Base-by-base conservation (phyloP, 2,888 invertebrate species). In the Apocheima hispidaria region DNA sequence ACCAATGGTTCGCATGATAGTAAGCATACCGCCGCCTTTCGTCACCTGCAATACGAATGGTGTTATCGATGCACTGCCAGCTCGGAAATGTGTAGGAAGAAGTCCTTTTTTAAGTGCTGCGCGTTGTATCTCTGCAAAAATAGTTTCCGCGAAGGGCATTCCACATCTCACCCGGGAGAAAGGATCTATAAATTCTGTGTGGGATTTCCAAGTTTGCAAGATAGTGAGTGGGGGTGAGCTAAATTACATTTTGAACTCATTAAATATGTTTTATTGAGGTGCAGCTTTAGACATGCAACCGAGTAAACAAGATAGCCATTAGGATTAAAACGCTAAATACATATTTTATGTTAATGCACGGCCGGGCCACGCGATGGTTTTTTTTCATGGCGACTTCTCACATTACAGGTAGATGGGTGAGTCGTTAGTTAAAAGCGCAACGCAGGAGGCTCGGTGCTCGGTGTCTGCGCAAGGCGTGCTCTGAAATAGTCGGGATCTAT, bases 401-500 rank as follows among this genome's bases (percentile, higher is more conserved):
- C 77, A 78, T 85, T 88, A 86, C 88, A 84, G 86, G 88, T 86
- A 81, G 75, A 73, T 28, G 35, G 76, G 72, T 33, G 20, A 54
- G 36, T 75, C 75, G 77, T 79, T 83, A 77, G 81, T 74, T 75
- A 75, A 75, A 78, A 78, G 81, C 81, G 76, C 74, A 70, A 74
- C 73, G 74, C 75, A 70, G 75, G 75, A 80, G 79, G 79, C 73
- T 76, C 78, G 75, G 80, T 87, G 78, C 87, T 84, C 75, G 77
- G 77, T 77, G 53, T 66, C 64, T 85, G 83, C 84, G 84, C 82
- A 78, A 80, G 61, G 40, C 82, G 83, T 83, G 87, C 83, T 88
- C 91, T 90, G 90, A 90, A 90, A 92, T 91, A 92, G 91, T 90
- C 88, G 81, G 80, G 90, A 90, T 92, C 89, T 90, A 90, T 91